Base-by-base conservation (phyloP, 1,140 invertebrate genomes). In the Pemphigus obesinymphae region DNA sequence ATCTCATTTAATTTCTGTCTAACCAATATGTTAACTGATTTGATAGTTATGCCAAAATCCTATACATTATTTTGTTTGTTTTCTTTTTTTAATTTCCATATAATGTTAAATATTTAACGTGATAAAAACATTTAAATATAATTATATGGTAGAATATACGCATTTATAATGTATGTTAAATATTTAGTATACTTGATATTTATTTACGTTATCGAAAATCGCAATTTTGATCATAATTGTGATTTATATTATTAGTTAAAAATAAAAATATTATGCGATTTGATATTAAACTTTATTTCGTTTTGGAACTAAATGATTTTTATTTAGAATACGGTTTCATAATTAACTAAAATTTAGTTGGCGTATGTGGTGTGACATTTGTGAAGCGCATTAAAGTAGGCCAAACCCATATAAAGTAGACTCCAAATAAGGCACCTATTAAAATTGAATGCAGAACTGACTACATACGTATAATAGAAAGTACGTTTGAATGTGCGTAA, bases 351-450 rank as follows among this genome's bases (percentile, higher is more conserved):
- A 48, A 31, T 72, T 72, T 45, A 26, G 23, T 72, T n/a, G n/a
- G n/a, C n/a, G 8, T 17, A 31, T 72, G 23, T 48, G 40, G 70
- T 50, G 43, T 48, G 43, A 72, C 17, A 20, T 72, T 72, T 72
- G 26, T 48, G 43, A 72, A 78, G 66, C 70, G 73, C 82, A 61
- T 29, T 34, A 75, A 43, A 70, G 80, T 45, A 73, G 78, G 75
- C 63, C 63, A 73, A 72, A 73, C 45, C 68, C 81, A 82, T 82
- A 82, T 82, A 70, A 70, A 82, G 63, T 70, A 72, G 26, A 34
- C 50, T 68, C 53, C 70, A 75, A 72, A 58, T 68, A 73, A 45
- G 53, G 40, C 70, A 58, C 63, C 37, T 58, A 66, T 66, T 82
- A 55, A 58, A 63, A 83, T 73, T 63, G 55, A 63, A 45, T 37